Percentiles rank a stretch among this genome's conserved stretches.
phyloP scores from a whole-genome alignment of 2,113 vertebrate species.

The Mormoops blainvillei region DNA sequence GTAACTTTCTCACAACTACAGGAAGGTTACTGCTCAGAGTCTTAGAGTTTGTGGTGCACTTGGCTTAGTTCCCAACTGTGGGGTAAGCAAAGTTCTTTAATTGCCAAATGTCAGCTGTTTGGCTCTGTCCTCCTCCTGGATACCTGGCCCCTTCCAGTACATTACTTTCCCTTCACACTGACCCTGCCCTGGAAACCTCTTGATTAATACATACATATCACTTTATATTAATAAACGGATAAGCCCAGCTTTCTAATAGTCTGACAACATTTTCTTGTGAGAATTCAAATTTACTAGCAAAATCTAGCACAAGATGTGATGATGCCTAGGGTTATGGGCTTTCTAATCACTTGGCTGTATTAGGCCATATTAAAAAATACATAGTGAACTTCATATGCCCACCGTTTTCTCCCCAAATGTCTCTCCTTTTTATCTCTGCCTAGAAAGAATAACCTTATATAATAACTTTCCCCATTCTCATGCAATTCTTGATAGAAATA shows the following conservation, averaged over 20 bases:
- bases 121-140: not conserved
- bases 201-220: not conserved
- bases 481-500: not conserved
- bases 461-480: not conserved
- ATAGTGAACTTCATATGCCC: not conserved
- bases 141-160: not conserved
- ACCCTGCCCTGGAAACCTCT: not conserved
- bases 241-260: not conserved
- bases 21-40: not conserved
- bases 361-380: not conserved
- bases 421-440: not conserved
- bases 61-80: not conserved
- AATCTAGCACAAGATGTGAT: not conserved
- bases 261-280: not conserved
- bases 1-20: not conserved
- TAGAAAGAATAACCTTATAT: not conserved
- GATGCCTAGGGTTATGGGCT: not conserved
- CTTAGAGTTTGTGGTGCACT: not conserved
- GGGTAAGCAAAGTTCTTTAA: not conserved
- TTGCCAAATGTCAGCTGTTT: not conserved
- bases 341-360: not conserved
- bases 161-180: not conserved
- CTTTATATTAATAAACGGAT: not conserved
- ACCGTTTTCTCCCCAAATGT: not conserved
- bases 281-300: not conserved